A percentile compares a stretch with the other conserved stretches of the same genome.
Conservation (phyloP, 1,140 invertebrate genomes). For the Elysia chlorotica region DNA sequence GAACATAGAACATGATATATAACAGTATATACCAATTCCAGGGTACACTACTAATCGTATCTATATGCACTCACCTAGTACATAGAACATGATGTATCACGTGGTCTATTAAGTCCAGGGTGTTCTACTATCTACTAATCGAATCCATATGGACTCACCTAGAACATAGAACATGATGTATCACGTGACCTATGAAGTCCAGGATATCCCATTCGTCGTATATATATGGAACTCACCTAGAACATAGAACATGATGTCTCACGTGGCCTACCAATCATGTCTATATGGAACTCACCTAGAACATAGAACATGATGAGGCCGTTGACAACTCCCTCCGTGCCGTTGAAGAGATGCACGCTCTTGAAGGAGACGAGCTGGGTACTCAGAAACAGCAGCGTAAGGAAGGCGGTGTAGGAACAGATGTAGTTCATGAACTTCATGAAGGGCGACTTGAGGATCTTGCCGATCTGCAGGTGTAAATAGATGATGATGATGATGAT, state of each 20-base stretch:
- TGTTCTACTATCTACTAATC: no score
- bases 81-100: constrained; percentile 76
- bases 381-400: constrained; percentile 64
- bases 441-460: constrained; percentile 89
- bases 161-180: constrained; percentile 79
- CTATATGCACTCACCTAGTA: constrained; percentile 71
- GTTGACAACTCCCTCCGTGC: constrained; percentile 83
- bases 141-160: constrained; percentile 67
- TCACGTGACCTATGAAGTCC: no score
- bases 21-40: no score
- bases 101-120: no score
- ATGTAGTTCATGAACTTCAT: constrained; percentile 94
- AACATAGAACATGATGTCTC: constrained; percentile 77
- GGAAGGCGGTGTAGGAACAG: constrained; percentile 85
- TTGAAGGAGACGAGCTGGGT: constrained; percentile 25
- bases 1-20: background rate
- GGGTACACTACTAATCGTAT: background rate
- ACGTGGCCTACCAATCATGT: no score
- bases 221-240: constrained; percentile 70
- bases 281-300: constrained; percentile 77
- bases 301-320: constrained; percentile 81
- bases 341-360: constrained; percentile 73
- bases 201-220: no score
- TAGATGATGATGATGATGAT: constrained; percentile 15
- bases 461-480: constrained; percentile 67